These are phyloP conservation scores for Hippocampus barbouri DNA, from an alignment of 2,113 vertebrate species.

Conservation along the genomic window DNA sequence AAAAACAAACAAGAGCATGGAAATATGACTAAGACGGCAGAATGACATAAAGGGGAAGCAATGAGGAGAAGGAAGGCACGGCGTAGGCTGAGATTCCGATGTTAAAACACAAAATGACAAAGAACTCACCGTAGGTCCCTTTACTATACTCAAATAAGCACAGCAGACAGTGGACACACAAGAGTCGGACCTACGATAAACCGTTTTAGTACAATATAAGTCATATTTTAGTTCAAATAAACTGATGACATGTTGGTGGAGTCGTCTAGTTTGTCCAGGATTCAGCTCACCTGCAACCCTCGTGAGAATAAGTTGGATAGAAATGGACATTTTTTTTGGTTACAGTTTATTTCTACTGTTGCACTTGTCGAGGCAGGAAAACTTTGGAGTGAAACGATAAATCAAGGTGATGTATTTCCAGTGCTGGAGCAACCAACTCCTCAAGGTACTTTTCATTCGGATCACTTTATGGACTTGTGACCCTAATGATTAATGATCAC, in stretches of 20 bases:
- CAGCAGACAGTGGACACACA: neutral
- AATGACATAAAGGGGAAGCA: neutral
- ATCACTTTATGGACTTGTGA: neutral
- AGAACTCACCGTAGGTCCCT: neutral
- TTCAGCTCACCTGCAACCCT: neutral
- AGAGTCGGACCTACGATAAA: too few relatives aligned
- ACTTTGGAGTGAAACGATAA: neutral
- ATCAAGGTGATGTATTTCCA: neutral
- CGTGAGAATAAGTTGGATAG: neutral
- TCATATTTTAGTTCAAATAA: too few relatives aligned
- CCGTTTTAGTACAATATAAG: too few relatives aligned
- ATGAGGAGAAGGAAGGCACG: neutral
- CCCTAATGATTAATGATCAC: neutral
- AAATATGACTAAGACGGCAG: neutral
- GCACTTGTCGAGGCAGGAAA: neutral
- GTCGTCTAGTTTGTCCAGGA: neutral
- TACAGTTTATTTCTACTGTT: neutral
- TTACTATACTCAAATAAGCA: neutral
- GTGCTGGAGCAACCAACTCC: neutral
- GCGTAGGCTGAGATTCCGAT: neutral
- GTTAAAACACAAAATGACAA: neutral
- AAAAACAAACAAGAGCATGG: conserved; percentile 7
- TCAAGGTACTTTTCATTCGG: neutral
- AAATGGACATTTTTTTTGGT: neutral
- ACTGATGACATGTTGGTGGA: too few relatives aligned